Percentiles rank a stretch among this genome's conserved stretches.
Evolutionary conservation across 2,113 vertebrate genomes (phyloP).

Genomic region (Strix uralensis): DNA sequence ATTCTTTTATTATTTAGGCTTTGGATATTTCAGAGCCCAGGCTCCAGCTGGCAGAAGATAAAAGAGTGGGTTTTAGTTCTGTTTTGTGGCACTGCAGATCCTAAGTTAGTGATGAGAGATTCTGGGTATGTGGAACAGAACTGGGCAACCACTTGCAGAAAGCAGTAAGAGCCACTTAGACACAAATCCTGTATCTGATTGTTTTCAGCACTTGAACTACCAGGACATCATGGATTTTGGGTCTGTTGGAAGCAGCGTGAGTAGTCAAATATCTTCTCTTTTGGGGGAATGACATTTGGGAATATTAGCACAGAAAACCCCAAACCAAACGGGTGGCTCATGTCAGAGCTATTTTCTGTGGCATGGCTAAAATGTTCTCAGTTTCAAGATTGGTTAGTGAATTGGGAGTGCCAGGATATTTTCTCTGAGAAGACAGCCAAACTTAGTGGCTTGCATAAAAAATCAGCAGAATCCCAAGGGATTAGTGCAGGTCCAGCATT

Average conservation of each 20-base stretch:
- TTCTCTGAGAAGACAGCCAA: background rate
- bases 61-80: constrained; percentile 29
- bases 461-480: background rate
- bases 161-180: background rate
- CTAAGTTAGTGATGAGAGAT: background rate
- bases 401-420: background rate
- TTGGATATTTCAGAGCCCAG: constrained; percentile 7
- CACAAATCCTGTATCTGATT: background rate
- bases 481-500: background rate
- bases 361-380: background rate
- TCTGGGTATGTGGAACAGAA: background rate
- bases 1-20: constrained; percentile 9
- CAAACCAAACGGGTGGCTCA: background rate
- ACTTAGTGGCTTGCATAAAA: background rate
- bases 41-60: constrained; percentile 41
- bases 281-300: background rate
- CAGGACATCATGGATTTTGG: background rate
- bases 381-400: background rate
- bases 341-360: background rate
- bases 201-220: background rate
- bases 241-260: background rate
- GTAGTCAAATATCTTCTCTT: background rate
- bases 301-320: background rate
- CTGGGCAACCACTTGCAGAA: background rate
- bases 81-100: constrained; percentile 18